Evolutionary conservation across 2,888 invertebrate genomes (phyloP), one percentile per base, ranked within the genome.

Genomic region (Micropterix aruncella): DNA sequence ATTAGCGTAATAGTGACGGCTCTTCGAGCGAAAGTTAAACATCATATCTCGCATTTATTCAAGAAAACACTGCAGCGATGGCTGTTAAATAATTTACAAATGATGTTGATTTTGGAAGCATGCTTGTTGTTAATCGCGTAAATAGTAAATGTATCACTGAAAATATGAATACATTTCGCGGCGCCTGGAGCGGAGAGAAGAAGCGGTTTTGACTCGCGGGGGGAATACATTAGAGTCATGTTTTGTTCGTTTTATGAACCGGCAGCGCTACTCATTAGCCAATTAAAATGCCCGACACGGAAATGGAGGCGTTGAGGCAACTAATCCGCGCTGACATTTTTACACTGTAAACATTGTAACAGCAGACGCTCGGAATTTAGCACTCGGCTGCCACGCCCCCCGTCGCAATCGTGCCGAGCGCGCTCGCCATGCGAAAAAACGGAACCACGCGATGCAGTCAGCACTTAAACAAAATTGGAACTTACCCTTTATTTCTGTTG

Each of bases 311-410:
- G 12, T 27, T 27, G 27, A 5, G 5, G 5, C 27, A 27, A 27
- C 27, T 27, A 27, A 27, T 27, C 27, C 27, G 27, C 27, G 27
- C 27, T 27, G 27, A 27, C 27, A 27, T 27, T 27, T 27, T 27
- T 27, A 27, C 40, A 37, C 38, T 46, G 43, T 46, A 46, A 46
- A 44, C 44, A 46, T 40, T 37, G 19, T 44, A 43, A 44, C 43
- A 44, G 45, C 46, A 37, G 40, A 41, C 46, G 40, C 19, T 45
- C 38, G 7, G 7, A 37, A 40, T 36, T 43, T 18, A 18, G 27
- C 51, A 44, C 48, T 51, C 50, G 46, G 47, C 37, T 18, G 44
- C 27, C 42, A 38, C 46, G 19, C 42, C 42, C 39, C 43, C 44
- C 37, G 37, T 19, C 38, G 43, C 40, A 38, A 37, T 19, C 19